Evolutionary conservation across 2,113 vertebrate genomes (phyloP).

Genomic region (Ondatra zibethicus): DNA sequence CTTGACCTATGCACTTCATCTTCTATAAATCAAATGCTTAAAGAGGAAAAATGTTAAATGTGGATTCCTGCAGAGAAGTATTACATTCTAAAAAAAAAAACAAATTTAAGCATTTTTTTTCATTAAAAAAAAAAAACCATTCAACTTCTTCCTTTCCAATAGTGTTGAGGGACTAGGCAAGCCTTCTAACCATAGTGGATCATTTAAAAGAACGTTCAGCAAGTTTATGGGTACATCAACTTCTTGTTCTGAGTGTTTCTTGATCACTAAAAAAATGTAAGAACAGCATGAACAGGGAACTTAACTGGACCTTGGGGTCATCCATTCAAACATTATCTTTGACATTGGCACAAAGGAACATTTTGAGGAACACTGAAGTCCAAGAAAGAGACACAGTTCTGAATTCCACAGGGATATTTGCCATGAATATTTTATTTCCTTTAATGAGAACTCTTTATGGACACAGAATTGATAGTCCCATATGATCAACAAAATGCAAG

Average conservation of each 20-base stretch:
- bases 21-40: conserved; percentile 48
- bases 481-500: background rate
- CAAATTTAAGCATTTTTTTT: conserved; percentile 19
- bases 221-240: background rate
- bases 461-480: background rate
- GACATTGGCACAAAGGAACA: background rate
- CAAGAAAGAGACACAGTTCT: background rate
- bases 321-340: conserved; percentile 32
- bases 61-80: background rate
- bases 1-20: conserved; percentile 7
- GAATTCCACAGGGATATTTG: background rate
- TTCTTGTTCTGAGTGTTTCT: conserved; percentile 24
- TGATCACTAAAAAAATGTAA: background rate
- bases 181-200: background rate
- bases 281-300: background rate
- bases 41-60: background rate
- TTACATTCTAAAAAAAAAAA: background rate
- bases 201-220: background rate
- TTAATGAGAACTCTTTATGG: conserved; percentile 60
- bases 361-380: conserved; percentile 39
- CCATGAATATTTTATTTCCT: conserved; percentile 51
- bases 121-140: background rate
- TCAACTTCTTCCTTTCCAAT: background rate
- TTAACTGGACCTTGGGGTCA: background rate
- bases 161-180: background rate